phyloP scores from a whole-genome alignment of 2,113 vertebrate genomes.

The Camelus bactrianus region DNA sequence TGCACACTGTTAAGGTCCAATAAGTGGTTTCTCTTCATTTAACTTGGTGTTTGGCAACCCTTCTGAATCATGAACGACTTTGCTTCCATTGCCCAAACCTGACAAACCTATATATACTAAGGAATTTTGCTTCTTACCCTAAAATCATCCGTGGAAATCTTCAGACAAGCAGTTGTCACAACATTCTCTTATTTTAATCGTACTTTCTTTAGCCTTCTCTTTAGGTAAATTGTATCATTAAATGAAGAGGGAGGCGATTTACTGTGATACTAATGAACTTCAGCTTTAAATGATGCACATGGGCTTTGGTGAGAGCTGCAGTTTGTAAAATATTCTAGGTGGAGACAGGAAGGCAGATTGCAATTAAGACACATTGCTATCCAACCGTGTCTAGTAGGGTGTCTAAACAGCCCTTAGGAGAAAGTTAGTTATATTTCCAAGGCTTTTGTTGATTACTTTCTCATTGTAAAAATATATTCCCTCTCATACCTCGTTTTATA shows the following conservation, averaged over 20 bases:
- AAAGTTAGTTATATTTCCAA: neutral
- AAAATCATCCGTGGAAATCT: neutral
- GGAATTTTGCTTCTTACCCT: neutral
- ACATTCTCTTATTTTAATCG: neutral
- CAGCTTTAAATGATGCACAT: neutral
- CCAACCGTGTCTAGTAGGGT: neutral
- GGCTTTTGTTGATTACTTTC: neutral
- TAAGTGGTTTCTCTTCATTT: neutral
- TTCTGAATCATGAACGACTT: neutral
- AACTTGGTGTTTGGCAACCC: fast-evolving
- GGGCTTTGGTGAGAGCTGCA: neutral
- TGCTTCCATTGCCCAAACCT: neutral
- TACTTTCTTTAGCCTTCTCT: neutral
- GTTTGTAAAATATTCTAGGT: too few species aligned
- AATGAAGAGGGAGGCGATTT: neutral
- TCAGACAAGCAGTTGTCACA: neutral
- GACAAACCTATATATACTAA: neutral
- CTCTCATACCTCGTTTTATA: neutral
- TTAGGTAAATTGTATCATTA: neutral
- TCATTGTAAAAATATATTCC: neutral
- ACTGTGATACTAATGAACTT: neutral
- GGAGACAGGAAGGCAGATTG: neutral
- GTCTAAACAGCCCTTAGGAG: neutral
- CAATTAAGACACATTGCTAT: neutral
- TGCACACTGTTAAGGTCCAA: neutral